Evolutionary conservation across 1,140 invertebrate genomes (phyloP).

Genomic region (Drusus annulatus): DNA sequence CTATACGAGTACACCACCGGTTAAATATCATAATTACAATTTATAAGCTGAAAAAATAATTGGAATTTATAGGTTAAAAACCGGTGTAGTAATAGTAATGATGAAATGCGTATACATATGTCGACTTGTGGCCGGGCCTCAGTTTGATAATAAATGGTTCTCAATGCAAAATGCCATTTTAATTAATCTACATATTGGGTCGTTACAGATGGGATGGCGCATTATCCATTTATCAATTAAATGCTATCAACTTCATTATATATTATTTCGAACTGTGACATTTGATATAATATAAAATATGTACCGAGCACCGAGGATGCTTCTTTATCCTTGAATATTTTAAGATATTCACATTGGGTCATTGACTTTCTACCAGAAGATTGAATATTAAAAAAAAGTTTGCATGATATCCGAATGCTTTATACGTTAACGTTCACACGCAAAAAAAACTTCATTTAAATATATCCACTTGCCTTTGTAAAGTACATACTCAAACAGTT

Average conservation of each 20-base stretch:
- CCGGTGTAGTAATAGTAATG: too few species aligned
- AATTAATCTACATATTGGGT: too few species aligned
- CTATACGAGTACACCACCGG: too few species aligned
- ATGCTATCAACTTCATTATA: not conserved
- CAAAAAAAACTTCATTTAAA: not conserved
- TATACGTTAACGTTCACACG: constrained; percentile 3
- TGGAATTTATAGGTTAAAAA: too few species aligned
- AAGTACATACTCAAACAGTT: not conserved
- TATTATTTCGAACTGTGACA: constrained; percentile 32
- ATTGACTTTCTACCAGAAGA: constrained; percentile 25
- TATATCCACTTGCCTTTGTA: not conserved
- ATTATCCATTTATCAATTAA: too few species aligned
- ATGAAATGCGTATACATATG: too few species aligned
- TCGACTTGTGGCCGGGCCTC: too few species aligned
- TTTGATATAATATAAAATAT: not conserved
- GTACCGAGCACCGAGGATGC: constrained; percentile 20
- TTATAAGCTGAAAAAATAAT: too few species aligned
- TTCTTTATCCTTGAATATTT: constrained; percentile 34
- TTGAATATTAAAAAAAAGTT: constrained; percentile 19
- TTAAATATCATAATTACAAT: too few species aligned
- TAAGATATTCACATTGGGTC: constrained; percentile 31
- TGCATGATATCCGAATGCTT: constrained; percentile 29
- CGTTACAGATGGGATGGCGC: too few species aligned
- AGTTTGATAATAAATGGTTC: too few species aligned
- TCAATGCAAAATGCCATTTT: too few species aligned